Base-by-base conservation (phyloP, 2,113 vertebrate species). In the Megaceryle maxima region DNA sequence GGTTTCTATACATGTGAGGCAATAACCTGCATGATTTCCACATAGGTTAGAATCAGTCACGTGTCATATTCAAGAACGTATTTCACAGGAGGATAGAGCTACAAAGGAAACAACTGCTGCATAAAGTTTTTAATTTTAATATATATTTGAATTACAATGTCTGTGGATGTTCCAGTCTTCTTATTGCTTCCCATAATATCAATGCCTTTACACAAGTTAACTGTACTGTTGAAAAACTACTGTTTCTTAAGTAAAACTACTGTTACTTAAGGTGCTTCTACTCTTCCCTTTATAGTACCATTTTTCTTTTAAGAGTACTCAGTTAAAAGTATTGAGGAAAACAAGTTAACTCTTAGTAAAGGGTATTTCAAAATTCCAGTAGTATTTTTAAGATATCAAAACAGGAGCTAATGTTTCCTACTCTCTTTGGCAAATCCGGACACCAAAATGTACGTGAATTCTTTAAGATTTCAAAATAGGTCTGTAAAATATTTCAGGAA, bases 21-120 rank as follows among this genome's bases (percentile, higher is more conserved):
- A 86, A 74, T 81, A 80, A 94, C 63, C 95, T 90, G 89, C 87
- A 70, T 60, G 39, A 48, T 87, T 94, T 92, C 68, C 59, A 67
- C 2, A 2, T 56, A 88, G 69, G 51, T 83, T 89, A 94, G 59
- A 76, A 84, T 69, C 43, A 83, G 26, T n/a, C 37, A 75, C 1
- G 0, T 53, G 48, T 57, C 19, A 19, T 39, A 41, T 46, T 80
- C 29, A 84, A 81, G 39, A 92, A 57, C 1, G 0, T 78, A 69
- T 82, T 94, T 94, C n/a, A 50, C 1, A 5, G 48, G 33, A 92
- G 3, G 16, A 55, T 11, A 68, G 20, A 76, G 13, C 9, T 64
- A 6, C 60, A 92, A 82, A 92, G 33, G 28, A 69, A 93, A 28
- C 2, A 74, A 55, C 1, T 39, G 17, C 37, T 48, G 33, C 6